These are phyloP conservation scores for Tachycineta bicolor DNA, from an alignment of 2,113 vertebrate genomes.

Conservation along the genomic window DNA sequence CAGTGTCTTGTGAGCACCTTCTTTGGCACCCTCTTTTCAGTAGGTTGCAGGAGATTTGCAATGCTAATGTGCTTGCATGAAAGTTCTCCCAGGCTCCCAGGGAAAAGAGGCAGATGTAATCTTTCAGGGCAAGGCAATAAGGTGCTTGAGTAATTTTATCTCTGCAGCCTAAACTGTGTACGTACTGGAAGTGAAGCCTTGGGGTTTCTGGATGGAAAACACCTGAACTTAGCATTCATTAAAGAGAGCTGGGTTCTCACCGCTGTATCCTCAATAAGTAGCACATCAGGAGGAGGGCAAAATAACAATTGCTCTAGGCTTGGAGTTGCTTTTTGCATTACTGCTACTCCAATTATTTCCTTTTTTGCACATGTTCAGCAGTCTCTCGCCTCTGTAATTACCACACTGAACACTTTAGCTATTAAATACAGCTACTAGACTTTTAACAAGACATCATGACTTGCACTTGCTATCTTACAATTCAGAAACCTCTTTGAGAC, in stretches of 20 bases:
- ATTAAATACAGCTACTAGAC: conserved; percentile 35
- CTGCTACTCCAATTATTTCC: conserved; percentile 60
- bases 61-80: not conserved
- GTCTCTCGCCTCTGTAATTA: conserved; percentile 56
- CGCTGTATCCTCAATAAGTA: not conserved
- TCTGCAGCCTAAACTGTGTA: not conserved
- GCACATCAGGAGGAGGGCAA: conserved; percentile 36
- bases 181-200: not conserved
- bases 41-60: not conserved
- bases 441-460: conserved; percentile 39
- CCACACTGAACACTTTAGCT: not conserved
- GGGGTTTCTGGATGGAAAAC: not conserved
- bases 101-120: not conserved
- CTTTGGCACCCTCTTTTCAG: not conserved
- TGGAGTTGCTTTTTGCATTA: conserved; percentile 15
- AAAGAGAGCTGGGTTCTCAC: not conserved
- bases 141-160: not conserved
- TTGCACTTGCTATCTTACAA: not conserved
- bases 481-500: not conserved
- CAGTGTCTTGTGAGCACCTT: not conserved
- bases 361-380: conserved; percentile 38
- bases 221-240: not conserved
- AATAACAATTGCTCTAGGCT: conserved; percentile 46
- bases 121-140: not conserved
- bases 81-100: not conserved